Percentiles rank a stretch among this genome's conserved stretches.
Evolutionary conservation across 2,888 invertebrate genomes (phyloP).

Genomic region (Drosophila kambysellisi): DNA sequence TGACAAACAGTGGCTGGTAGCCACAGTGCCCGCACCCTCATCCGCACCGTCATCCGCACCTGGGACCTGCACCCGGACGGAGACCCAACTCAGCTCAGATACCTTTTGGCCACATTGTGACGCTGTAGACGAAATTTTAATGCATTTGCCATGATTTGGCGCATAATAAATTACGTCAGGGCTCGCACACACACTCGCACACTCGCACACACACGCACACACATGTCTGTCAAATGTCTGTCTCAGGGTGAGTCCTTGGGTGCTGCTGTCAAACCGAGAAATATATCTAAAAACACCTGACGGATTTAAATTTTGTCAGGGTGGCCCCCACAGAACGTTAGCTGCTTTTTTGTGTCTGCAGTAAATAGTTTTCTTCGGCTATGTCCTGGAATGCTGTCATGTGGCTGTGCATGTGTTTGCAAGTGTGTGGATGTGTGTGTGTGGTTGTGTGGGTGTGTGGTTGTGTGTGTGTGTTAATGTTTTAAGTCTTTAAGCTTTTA

Average conservation of each 20-base stretch:
- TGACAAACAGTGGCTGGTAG: conserved; percentile 60
- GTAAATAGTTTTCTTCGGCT: conserved; percentile 61
- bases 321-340: conserved; percentile 33
- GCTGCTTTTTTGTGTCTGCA: conserved; percentile 40
- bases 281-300: conserved; percentile 67
- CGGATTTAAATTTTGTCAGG: conserved; percentile 72
- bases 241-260: conserved; percentile 24
- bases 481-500: conserved; percentile 74
- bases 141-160: conserved; percentile 74
- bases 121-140: conserved; percentile 71
- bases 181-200: conserved; percentile 2
- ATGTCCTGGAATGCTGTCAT: conserved; percentile 42
- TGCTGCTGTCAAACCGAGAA: conserved; percentile 32
- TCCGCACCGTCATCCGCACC: background rate
- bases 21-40: conserved; percentile 18
- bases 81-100: conserved; percentile 56
- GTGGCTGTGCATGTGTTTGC: conserved; percentile 22
- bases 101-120: conserved; percentile 67
- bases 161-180: conserved; percentile 68
- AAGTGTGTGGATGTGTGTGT: conserved; percentile 16
- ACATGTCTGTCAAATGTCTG: conserved; percentile 41
- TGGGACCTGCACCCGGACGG: conserved; percentile 23
- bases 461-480: conserved; percentile 60
- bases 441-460: conserved; percentile 18
- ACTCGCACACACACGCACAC: conserved; percentile 15